These are phyloP conservation scores for Leptopilina clavipes DNA, from an alignment of 1,140 invertebrate species.

Conservation along the genomic window DNA sequence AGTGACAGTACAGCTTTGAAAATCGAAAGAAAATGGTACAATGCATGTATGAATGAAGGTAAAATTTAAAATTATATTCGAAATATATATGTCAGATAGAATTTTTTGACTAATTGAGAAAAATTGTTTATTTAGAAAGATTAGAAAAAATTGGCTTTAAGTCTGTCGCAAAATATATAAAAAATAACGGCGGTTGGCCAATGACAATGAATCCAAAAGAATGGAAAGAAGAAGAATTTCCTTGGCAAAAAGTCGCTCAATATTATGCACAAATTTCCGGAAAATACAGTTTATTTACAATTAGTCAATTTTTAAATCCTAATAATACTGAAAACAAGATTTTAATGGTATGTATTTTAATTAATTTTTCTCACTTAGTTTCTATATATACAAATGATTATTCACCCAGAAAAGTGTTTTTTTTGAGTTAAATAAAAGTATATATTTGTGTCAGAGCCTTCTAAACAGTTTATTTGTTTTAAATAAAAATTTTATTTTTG, in stretches of 20 bases:
- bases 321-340: conserved; percentile 21
- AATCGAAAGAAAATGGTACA: conserved; percentile 6
- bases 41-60: background rate
- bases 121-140: background rate
- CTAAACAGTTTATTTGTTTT: no score
- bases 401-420: no score
- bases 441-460: no score
- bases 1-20: background rate
- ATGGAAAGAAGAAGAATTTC: background rate
- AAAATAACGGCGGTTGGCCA: conserved; percentile 6
- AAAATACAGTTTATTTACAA: conserved; percentile 23
- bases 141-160: background rate
- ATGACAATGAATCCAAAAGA: background rate
- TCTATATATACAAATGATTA: no score
- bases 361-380: no score
- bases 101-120: no score
- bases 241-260: background rate
- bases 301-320: background rate
- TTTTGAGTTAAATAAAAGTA: no score
- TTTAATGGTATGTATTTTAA: conserved; percentile 9
- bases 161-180: background rate
- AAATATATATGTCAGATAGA: no score
- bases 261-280: background rate
- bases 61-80: no score
- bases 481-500: no score